Evolutionary conservation across 2,888 invertebrate species (phyloP).

Genomic region (Atethmia centrago): DNA sequence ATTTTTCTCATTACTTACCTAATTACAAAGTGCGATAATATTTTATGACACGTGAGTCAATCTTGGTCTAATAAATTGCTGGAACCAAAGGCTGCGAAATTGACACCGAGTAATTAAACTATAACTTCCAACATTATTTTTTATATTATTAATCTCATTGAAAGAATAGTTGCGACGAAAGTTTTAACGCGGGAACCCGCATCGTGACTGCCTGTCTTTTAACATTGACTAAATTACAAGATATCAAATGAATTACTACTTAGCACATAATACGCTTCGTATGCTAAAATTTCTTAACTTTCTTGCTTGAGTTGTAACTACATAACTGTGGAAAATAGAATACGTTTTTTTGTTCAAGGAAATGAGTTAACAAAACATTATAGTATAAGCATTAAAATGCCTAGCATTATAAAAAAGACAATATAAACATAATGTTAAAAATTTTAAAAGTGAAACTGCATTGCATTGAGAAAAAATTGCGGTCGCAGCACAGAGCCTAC

Average conservation of each 20-base stretch:
- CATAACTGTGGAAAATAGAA: slow-evolving; percentile 15
- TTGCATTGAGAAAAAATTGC: not conserved
- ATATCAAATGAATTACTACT: slow-evolving; percentile 14
- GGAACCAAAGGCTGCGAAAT: not conserved
- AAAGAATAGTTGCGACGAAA: not conserved
- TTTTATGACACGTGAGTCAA: not conserved
- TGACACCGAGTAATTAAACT: slow-evolving; percentile 5
- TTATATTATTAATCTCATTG: not conserved
- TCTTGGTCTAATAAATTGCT: not conserved
- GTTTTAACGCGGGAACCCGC: not conserved
- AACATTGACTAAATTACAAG: not conserved
- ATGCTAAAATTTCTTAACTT: slow-evolving; percentile 3
- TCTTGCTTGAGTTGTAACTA: slow-evolving; percentile 17
- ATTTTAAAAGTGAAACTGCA: not conserved
- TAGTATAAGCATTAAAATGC: slow-evolving; percentile 9
- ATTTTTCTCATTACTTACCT: slow-evolving; percentile 1
- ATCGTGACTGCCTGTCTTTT: too few relatives aligned
- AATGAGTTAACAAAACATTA: not conserved
- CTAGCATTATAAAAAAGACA: not conserved
- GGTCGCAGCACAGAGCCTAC: not conserved
- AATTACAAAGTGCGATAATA: not conserved
- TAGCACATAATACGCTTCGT: slow-evolving; percentile 1
- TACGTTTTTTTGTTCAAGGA: slow-evolving; percentile 2
- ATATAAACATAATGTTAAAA: not conserved
- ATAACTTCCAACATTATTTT: not conserved